Percentiles rank a stretch among this genome's conserved stretches.
Evolutionary conservation across 2,113 vertebrate genomes (phyloP).

Genomic region (Numenius arquata): DNA sequence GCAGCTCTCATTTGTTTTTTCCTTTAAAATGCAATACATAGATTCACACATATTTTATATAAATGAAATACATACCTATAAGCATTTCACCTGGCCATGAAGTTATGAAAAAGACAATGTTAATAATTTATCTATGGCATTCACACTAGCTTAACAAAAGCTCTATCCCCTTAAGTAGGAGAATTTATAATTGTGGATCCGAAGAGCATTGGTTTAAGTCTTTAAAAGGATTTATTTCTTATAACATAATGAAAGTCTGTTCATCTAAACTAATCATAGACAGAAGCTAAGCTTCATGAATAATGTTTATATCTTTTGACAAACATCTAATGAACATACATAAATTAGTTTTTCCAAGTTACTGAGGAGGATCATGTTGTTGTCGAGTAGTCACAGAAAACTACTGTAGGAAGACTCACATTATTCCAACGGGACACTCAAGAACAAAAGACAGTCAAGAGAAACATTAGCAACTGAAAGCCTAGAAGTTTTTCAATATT

Average conservation of each 20-base stretch:
- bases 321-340: neutral
- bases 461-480: neutral
- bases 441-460: neutral
- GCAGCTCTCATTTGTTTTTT: neutral
- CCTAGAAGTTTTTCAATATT: neutral
- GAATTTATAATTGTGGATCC: conserved; percentile 40
- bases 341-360: conserved; percentile 18
- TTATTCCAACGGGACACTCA: neutral
- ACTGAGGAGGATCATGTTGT: neutral
- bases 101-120: conserved; percentile 7
- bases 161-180: conserved; percentile 2
- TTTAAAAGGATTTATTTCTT: conserved; percentile 54
- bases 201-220: conserved; percentile 28
- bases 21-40: conserved; percentile 10
- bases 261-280: conserved; percentile 4
- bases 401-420: neutral
- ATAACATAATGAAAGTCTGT: neutral
- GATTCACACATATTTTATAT: neutral
- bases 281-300: conserved; percentile 9
- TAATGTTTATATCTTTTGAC: conserved; percentile 22
- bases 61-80: neutral
- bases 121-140: conserved; percentile 17
- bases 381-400: neutral
- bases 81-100: neutral
- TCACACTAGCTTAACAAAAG: conserved; percentile 12